phyloP scores from a whole-genome alignment of 2,113 vertebrate species.

The Platanista minor region DNA sequence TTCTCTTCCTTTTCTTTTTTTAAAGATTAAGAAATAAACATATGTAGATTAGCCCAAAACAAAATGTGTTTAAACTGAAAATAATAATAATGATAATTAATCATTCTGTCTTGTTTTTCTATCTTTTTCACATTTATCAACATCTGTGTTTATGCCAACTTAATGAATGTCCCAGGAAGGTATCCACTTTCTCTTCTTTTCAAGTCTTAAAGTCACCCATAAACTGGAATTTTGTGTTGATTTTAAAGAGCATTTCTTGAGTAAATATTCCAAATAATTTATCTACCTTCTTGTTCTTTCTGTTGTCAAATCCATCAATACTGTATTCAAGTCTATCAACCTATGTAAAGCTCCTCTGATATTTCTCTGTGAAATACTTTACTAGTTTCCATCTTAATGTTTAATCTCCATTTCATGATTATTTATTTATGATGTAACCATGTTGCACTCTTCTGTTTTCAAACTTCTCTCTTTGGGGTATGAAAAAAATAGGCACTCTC shows the following conservation, averaged over 20 bases:
- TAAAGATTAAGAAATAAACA: not conserved
- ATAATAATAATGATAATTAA: not conserved
- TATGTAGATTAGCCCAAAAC: not conserved
- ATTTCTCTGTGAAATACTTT: not conserved
- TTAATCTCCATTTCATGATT: not conserved
- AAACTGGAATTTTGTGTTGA: not conserved
- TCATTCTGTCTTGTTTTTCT: not conserved
- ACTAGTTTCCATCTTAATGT: not conserved
- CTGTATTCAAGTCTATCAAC: not conserved
- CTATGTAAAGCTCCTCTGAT: not conserved
- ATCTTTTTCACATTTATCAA: not conserved
- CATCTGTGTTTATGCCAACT: not conserved
- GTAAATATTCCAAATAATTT: not conserved
- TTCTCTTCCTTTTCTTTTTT: not conserved
- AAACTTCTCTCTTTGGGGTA: not conserved
- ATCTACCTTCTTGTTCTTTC: not conserved
- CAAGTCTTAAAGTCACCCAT: not conserved
- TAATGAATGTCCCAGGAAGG: not conserved
- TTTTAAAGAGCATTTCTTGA: not conserved
- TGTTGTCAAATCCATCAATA: not conserved
- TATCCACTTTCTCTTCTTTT: not conserved
- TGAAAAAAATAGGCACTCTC: not conserved
- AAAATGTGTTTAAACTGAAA: not conserved
- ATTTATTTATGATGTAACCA: not conserved
- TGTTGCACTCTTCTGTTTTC: not conserved